Base-by-base conservation (phyloP, 1,140 invertebrate genomes). In the Cecropterus lyciades region DNA sequence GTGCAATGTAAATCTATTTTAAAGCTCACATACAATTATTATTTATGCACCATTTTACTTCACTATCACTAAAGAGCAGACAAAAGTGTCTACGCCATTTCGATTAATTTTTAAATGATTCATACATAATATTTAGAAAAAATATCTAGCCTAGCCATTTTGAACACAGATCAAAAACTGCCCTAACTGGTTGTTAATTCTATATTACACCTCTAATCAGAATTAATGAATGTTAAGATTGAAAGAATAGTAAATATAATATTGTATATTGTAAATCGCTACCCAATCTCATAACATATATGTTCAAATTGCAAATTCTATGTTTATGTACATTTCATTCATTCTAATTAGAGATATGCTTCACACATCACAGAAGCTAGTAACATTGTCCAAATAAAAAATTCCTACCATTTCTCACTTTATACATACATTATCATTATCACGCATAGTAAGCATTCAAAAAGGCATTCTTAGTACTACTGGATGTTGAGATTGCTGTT, bases 1-100 rank as follows among this genome's bases (percentile, higher is more conserved):
- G 42, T 27, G 55, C 55, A 59, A 46, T 59, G 30, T 59, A 59
- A 59, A 46, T 30, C 55, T 59, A 59, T 59, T 46, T 59, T 59
- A 59, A 59, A 59, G 56, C 56, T 59, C 10, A 46, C 24, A 30
- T 59, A 59, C 14, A 14, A 48, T 46, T 59, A 59, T 24, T 30
- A 14, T 45, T 57, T 24, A 24, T 59, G 56, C 56, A 59, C 56
- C 56, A 59, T 59, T 27, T 30, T 16, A n/a, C n/a, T 30, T 46
- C 56, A 30, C 56, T 59, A 59, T 33, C 20, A 46, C 42, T 46
- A 17, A 16, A 8, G 13, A 45, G 13, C 42, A 59, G 55, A 57
- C 55, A 57, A 57, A 57, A 46, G 56, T 17, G 42, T 30, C 56
- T 46, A 24, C 27, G n/a, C 10, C 11, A 40, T 40, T 3, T 8